Base-by-base conservation (phyloP, 1,140 invertebrate genomes). In the Eubasilissa regina region DNA sequence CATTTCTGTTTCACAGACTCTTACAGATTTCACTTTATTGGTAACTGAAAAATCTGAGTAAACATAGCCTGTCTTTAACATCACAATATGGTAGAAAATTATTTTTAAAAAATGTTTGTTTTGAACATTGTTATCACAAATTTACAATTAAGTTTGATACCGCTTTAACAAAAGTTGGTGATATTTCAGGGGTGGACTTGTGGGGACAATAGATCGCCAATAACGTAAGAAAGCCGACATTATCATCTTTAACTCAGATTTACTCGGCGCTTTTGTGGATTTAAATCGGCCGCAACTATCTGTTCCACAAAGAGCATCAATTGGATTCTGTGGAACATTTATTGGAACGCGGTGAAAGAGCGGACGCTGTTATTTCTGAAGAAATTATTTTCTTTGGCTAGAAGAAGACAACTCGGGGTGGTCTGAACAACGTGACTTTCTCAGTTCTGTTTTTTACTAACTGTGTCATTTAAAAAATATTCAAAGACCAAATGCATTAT, bases 291-390 rank as follows among this genome's bases (percentile, higher is more conserved):
- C 55, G 12, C 17, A 58, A 58, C 55, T 58, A 58, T 58, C 55
- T 15, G 17, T 58, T 58, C 55, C 55, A 58, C 55, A 58, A 58
- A 58, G 55, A 12, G 55, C 55, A 58, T 58, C 55, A 58, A 58
- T 58, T 58, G 55, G 55, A 58, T 58, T 58, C 17, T 58, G 55
- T 15, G 55, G 55, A 58, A 58, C 55, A 58, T 58, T 58, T 58
- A 58, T 58, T 58, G 55, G 55, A 58, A 58, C 55, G 55, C 55
- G 55, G 55, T 58, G 55, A 58, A 58, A 58, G 55, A 58, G 55
- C 55, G 55, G 55, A 58, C 55, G 55, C 55, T 58, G 55, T 58
- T 58, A 58, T 58, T 58, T 58, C 55, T 58, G 55, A 58, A 58
- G 55, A 58, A 58, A 58, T 58, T 19, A 58, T 58, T 58, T 58